Percentiles rank a stretch among this genome's conserved stretches.
phyloP scores from a whole-genome alignment of 2,797 vertebrate species.

The Poecilia gillii region DNA sequence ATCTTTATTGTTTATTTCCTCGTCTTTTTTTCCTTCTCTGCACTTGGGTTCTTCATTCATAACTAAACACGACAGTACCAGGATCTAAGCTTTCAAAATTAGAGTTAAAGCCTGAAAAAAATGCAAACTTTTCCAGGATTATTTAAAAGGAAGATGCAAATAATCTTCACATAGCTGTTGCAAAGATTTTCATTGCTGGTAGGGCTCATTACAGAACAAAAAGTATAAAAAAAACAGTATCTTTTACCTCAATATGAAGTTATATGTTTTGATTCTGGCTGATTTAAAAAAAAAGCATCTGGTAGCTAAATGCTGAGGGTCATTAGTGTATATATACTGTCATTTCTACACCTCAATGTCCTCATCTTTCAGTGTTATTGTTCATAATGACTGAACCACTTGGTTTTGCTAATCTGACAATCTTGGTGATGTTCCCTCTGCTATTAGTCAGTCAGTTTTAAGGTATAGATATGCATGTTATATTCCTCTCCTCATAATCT shows the following conservation, averaged over 20 bases:
- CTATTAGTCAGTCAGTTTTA: slow-evolving; percentile 59
- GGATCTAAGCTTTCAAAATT: background rate
- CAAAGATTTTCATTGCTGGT: background rate
- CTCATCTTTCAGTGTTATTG: slow-evolving; percentile 72
- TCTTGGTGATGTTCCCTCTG: slow-evolving; percentile 56
- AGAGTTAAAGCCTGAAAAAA: background rate
- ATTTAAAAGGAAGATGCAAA: background rate
- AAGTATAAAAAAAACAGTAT: background rate
- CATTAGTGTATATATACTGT: slow-evolving; percentile 33
- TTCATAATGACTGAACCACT: slow-evolving; percentile 56
- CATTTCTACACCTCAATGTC: slow-evolving; percentile 19
- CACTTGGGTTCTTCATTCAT: background rate
- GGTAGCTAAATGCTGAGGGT: slow-evolving; percentile 13
- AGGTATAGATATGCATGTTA: slow-evolving; percentile 70
- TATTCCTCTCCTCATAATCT: slow-evolving; percentile 57
- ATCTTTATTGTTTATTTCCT: background rate
- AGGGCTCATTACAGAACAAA: background rate
- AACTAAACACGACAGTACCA: background rate
- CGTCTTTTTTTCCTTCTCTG: background rate
- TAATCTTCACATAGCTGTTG: background rate
- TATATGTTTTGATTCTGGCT: slow-evolving; percentile 7
- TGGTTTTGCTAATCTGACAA: slow-evolving; percentile 63
- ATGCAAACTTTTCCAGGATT: background rate
- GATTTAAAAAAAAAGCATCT: slow-evolving; percentile 28
- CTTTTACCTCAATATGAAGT: background rate